Base-by-base conservation (phyloP, 2,888 invertebrate species). In the Endomychus coccineus region DNA sequence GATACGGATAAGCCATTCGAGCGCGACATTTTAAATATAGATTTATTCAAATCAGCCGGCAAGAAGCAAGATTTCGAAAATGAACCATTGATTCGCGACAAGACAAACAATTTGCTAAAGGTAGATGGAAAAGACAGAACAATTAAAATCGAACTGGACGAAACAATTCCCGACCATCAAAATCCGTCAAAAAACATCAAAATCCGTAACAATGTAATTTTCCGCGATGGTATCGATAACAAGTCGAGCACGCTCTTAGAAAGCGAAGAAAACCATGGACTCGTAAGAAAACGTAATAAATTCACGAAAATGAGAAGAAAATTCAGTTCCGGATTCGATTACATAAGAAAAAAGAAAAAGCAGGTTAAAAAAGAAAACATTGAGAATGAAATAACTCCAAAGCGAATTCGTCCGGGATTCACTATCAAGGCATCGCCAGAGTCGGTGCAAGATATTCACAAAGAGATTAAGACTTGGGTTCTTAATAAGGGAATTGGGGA, bases 401-500 rank as follows among this genome's bases (percentile, higher is more conserved):
- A 47, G 39, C 49, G 35, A 39, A 55, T 46, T 40, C 50, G 46
- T 41, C 54, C 46, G 32, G 45, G 16, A 9, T 17, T 22, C n/a
- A 36, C n/a, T 47, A 43, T 63, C 11, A 67, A 70, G 48, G 74
- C 78, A 11, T 77, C 69, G 50, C 77, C 79, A 1, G 78, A 78
- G 56, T 77, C 77, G 15, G 76, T 77, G 7, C 77, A 82, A 50
- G 89, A 89, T 61, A 83, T 90, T 34, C 81, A 82, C 46, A 80
- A 80, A 51, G 89, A 90, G 66, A 84, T 90, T 42, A 85, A 88
- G 61, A 78, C 83, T 46, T 89, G 91, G 87, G 89, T 91, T 43
- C 78, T 94, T 34, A 94, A 92, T 64, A 94, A 94, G 63, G 89
- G 92, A 32, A 80, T 91, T 19, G 95, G 95, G 4, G 94, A 95